Conservation (phyloP, 2,888 invertebrate species). For the Galerucella calmariensis region DNA sequence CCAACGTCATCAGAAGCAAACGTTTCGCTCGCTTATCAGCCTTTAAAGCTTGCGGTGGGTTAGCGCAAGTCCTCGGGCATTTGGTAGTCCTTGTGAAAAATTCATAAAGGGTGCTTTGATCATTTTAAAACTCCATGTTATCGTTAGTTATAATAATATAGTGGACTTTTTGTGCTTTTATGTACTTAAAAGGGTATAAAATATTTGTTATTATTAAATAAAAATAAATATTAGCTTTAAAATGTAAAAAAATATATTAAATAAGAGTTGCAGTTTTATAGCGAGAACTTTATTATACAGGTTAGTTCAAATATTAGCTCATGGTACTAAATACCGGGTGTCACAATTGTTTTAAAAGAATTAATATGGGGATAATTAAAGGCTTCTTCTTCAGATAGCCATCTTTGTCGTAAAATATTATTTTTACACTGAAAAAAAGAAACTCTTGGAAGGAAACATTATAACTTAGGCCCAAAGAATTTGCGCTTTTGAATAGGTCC, state of each 20-base stretch:
- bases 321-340: neutral
- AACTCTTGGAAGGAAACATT: no score
- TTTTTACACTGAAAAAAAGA: no score
- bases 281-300: neutral
- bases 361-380: no score
- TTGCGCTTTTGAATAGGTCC: no score
- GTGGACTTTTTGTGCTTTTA: conserved; percentile 6
- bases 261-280: neutral
- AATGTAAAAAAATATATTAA: neutral
- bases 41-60: conserved; percentile 34
- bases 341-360: neutral
- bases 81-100: conserved; percentile 16
- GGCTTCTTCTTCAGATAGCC: no score
- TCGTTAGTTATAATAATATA: conserved; percentile 15
- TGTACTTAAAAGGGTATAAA: neutral
- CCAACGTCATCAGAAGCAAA: conserved; percentile 37
- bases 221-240: neutral
- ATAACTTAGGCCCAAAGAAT: no score
- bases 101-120: conserved; percentile 20
- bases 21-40: conserved; percentile 38
- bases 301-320: neutral
- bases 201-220: neutral
- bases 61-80: conserved; percentile 26
- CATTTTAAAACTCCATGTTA: conserved; percentile 15
- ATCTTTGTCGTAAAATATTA: no score